Evolutionary conservation across 64 coral and sea anemone species (phyloP), one percentile per base, ranked within the genome.

Genomic region (Pachyseris speciosa): DNA sequence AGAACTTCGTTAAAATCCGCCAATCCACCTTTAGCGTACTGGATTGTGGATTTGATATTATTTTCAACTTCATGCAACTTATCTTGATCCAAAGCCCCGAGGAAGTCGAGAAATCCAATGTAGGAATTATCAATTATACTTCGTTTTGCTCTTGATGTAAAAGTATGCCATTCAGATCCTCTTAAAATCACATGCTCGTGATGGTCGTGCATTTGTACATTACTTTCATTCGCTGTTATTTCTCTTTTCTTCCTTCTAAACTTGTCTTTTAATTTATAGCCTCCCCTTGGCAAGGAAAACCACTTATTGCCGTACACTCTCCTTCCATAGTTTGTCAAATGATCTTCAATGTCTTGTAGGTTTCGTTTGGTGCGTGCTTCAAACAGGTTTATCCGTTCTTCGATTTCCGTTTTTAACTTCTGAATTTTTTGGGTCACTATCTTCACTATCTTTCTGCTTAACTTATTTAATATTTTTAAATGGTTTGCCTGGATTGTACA

Each of bases 381-480:
- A 27, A 87, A 95, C 9, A 32, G 24, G 7, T 79, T 68, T 20
- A 95, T 65, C 29, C 67, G 90, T 1, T 50, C 10, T 26, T 84
- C 57, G 2, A 95, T 69, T 41, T 61, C 61, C 65, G 13, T 44
- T 68, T 91, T 81, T 9, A 95, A 53, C 15, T 72, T 63, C 17
- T 43, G 34, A 36, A 95, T 66, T 52, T 78, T 84, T 42, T 50
- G 72, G 22, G 83, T 87, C 25, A 95, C 72, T 32, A 80, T 86
- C 10, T 64, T 67, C 11, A 86, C 86, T 17, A 95, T 71, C 65
- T 72, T 86, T 48, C 83, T 70, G 31, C 86, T 91, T 26, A 95
- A 28, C 36, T 95, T 95, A 55, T 95, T 87, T 5, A 91, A 95
- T 61, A 95, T 95, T 52, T 59, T 91, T n/a, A 91, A 15, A 16